Percentiles rank a stretch among this genome's conserved stretches.
phyloP scores from a whole-genome alignment of 2,113 vertebrate genomes.

The Megatriorchis doriae region DNA sequence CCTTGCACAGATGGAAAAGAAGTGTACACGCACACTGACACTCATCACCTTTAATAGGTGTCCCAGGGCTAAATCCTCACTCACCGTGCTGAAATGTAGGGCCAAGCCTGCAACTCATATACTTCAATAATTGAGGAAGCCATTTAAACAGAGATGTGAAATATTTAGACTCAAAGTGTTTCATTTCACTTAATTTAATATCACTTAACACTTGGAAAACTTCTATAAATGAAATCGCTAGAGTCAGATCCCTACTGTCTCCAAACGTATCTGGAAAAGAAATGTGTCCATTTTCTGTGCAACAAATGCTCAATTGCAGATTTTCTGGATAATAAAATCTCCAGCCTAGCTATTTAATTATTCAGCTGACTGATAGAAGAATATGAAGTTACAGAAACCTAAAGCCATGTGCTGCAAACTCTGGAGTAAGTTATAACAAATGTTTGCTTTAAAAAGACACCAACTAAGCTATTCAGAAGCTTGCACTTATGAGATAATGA shows the following conservation, averaged over 20 bases:
- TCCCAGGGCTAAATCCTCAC: background rate
- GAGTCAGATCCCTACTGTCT: slow-evolving; percentile 21
- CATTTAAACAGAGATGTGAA: slow-evolving; percentile 39
- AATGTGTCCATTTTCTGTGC: slow-evolving; percentile 39
- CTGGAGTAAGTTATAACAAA: slow-evolving; percentile 22
- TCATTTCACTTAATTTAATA: slow-evolving; percentile 63
- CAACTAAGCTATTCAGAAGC: background rate
- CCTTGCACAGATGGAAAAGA: background rate
- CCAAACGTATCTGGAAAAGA: slow-evolving; percentile 21
- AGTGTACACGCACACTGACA: background rate
- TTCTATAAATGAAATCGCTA: slow-evolving; percentile 31
- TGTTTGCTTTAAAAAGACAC: slow-evolving; percentile 51
- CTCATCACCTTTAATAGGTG: slow-evolving; percentile 4
- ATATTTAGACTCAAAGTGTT: slow-evolving; percentile 45
- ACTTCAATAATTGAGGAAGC: slow-evolving; percentile 21
- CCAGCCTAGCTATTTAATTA: slow-evolving; percentile 60
- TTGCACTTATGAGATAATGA: background rate
- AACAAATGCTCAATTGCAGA: slow-evolving; percentile 42
- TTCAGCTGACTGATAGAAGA: slow-evolving; percentile 62
- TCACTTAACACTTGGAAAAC: slow-evolving; percentile 56
- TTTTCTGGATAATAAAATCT: slow-evolving; percentile 61
- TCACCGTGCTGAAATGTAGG: background rate
- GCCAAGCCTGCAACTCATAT: background rate
- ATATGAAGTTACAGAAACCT: slow-evolving; percentile 12
- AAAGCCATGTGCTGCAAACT: slow-evolving; percentile 15